A percentile compares a stretch with the other conserved stretches of the same genome.
Conservation (phyloP, 2,888 invertebrate genomes). For the Noctua comes region DNA sequence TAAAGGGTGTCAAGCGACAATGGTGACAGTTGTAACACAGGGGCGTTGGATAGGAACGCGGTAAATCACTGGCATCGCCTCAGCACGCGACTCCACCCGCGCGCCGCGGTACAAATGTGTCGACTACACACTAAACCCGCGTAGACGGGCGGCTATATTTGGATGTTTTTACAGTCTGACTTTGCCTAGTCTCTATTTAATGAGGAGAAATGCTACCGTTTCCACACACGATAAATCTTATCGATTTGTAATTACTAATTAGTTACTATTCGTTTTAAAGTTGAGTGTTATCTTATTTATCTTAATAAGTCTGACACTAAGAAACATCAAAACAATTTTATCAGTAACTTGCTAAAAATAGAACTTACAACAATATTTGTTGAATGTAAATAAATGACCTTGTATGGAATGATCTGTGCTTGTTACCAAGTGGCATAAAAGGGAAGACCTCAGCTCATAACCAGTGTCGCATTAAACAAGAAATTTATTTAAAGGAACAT, state of each 20-base stretch:
- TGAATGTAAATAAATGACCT: conserved; percentile 57
- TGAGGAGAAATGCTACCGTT: conserved; percentile 28
- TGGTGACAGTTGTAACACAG: conserved; percentile 53
- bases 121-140: conserved; percentile 79
- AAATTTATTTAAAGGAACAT: conserved; percentile 76
- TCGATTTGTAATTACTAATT: conserved; percentile 11
- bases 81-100: conserved; percentile 72
- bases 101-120: conserved; percentile 82
- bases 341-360: conserved; percentile 38
- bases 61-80: conserved; percentile 81
- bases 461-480: conserved; percentile 73
- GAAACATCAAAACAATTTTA: conserved; percentile 53
- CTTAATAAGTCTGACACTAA: conserved; percentile 37
- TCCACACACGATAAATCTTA: conserved; percentile 25
- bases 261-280: conserved; percentile 8
- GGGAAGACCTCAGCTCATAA: conserved; percentile 68
- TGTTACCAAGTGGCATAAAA: conserved; percentile 62
- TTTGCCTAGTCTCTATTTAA: conserved; percentile 26
- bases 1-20: conserved; percentile 63
- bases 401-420: conserved; percentile 61
- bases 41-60: conserved; percentile 57
- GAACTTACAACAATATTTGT: conserved; percentile 40
- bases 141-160: conserved; percentile 78
- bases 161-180: conserved; percentile 62
- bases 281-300: conserved; percentile 27